Base-by-base conservation (phyloP, 2,113 vertebrate genomes). In the Zapornia atra region DNA sequence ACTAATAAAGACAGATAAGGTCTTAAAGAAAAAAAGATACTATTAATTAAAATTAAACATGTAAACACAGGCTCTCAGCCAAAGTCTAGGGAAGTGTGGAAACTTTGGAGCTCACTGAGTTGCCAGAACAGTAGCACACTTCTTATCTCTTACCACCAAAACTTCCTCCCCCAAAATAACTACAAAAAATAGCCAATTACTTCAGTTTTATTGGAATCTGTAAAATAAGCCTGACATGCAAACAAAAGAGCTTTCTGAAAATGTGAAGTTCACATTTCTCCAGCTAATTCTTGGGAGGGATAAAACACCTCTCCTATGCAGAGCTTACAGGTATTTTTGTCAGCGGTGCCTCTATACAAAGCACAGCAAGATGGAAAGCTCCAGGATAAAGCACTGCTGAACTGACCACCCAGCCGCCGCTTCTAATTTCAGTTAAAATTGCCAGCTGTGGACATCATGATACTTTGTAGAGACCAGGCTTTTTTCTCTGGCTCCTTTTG, bases 1-100 rank as follows among this genome's bases (percentile, higher is more conserved):
- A 96, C 91, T 93, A 90, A 96, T 94, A 96, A 92, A 90, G 82
- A 94, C 78, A 90, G 89, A 96, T 86, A 97, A 97, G 84, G 63
- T 91, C 92, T 95, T 96, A 91, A 15, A 97, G 87, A 70, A 53
- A 81, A 97, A 97, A 97, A 97, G 13, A 50, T 94, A 75, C 65
- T 95, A 95, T 95, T 96, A 94, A 95, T 97, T 96, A 92, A 83
- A 96, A 90, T 73, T 83, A 93, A 69, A 96, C 60, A 92, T 88
- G 36, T 51, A 87, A 88, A 90, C 66, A 57, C 18, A 94, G 95
- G 80, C 42, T 90, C 10, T 64, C 51, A 86, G 86, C 63, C 76
- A 86, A 88, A 90, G 51, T 66, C 38, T 54, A 75, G 8, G 34
- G n/a, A 92, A 63, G 64, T 33, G 24, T 40, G 51, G 25, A 83